These are phyloP conservation scores for Archips crataeganus DNA, from an alignment of 2,888 invertebrate genomes.

Conservation along the genomic window DNA sequence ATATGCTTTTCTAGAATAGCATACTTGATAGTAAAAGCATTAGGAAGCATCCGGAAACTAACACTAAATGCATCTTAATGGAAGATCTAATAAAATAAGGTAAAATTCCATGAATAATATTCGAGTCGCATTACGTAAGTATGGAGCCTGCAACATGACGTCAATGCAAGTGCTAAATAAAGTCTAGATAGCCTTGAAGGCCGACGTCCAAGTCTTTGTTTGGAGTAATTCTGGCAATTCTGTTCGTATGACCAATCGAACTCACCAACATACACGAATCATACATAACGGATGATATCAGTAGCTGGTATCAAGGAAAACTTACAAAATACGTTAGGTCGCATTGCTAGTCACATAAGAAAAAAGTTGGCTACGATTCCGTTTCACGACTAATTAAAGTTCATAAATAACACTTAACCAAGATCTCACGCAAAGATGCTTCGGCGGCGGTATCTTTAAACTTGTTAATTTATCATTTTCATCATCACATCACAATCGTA, in stretches of 20 bases:
- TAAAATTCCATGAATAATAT: neutral
- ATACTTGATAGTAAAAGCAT: neutral
- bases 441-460: neutral
- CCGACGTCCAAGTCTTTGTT: slow-evolving; percentile 23
- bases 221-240: slow-evolving; percentile 7
- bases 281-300: neutral
- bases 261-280: too few species aligned
- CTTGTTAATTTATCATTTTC: neutral
- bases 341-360: neutral
- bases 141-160: slow-evolving; percentile 13
- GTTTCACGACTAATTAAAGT: slow-evolving; percentile 4
- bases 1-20: neutral
- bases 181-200: slow-evolving; percentile 18
- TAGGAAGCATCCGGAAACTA: neutral
- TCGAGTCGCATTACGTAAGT: neutral
- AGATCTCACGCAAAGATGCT: neutral
- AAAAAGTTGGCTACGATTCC: neutral
- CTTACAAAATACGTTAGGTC: neutral
- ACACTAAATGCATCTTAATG: neutral
- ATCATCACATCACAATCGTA: neutral
- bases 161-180: slow-evolving; percentile 23
- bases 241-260: neutral
- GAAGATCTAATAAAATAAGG: neutral
- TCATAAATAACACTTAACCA: neutral
- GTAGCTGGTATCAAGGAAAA: neutral